Evolutionary conservation across 2,888 invertebrate genomes (phyloP), one percentile per base, ranked within the genome.

Genomic region (Trissonchulus latispiculum): DNA sequence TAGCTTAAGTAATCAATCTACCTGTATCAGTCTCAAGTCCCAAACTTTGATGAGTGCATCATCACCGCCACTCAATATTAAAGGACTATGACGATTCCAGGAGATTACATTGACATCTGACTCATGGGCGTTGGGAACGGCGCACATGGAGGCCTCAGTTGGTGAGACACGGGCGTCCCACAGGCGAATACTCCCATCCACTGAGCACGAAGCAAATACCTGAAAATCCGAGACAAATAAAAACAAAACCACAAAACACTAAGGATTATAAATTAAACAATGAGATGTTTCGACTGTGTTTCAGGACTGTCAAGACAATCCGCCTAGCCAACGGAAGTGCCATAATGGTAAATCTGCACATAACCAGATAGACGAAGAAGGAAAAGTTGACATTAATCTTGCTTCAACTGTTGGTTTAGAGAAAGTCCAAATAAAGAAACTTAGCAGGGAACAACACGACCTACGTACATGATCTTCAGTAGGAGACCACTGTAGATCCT

Each of bases 401-500:
- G n/a, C n/a, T n/a, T n/a, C n/a, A n/a, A n/a, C n/a, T n/a, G n/a
- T n/a, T n/a, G n/a, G n/a, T n/a, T n/a, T n/a, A n/a, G n/a, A n/a
- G n/a, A n/a, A n/a, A n/a, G n/a, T n/a, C n/a, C n/a, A n/a, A n/a
- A n/a, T n/a, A n/a, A n/a, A n/a, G n/a, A n/a, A n/a, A n/a, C n/a
- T n/a, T n/a, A n/a, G n/a, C n/a, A n/a, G n/a, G n/a, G n/a, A 62
- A n/a, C n/a, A 62, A 62, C 31, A 15, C 3, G 28, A 3, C n/a
- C 28, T 82, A 87, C 87, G 86, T 90, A 95, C 95, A 85, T 91
- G 85, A 23, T 83, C 87, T 86, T 99, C 99, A 85, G 90, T 95
- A 0, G 96, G 96, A 75, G 96, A 96, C 99, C 99, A 99, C 82
- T 97, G 96, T 76, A 99, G 87, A 84, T 99, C 99, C 87, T 99